Evolutionary conservation across 2,113 vertebrate species (phyloP), one percentile per base, ranked within the genome.

Genomic region (Atherinomorus stipes): DNA sequence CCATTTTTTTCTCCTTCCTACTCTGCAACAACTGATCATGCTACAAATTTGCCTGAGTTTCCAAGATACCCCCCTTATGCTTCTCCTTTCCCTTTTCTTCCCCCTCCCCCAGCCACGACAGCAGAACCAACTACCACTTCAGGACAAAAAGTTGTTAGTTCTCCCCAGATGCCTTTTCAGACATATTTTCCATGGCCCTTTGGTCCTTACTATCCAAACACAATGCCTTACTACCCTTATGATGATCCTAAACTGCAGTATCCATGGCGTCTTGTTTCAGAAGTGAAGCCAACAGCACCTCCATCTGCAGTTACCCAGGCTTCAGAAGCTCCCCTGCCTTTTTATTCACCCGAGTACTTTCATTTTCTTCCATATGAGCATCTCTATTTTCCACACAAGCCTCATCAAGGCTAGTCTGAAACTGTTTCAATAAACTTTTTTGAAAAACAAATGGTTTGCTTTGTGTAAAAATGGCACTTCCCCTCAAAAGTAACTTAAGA

Each of bases 381-480:
- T 28, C 0, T 56, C 4, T 15, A 38, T 13, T 28, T 56, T 31
- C n/a, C 19, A 10, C 16, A 57, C 1, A 21, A 15, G 23, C 7
- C 22, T 34, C 31, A 22, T 6, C 65, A 45, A 45, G 65, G 53
- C 15, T 49, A 47, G 28, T 4, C 26, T 51, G 28, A 49, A 64
- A 50, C 4, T 19, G 31, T 18, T 49, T 0, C 11, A 69, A 70
- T 60, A 51, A 70, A 70, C n/a, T 3, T 4, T 38, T 70, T 70
- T 38, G 58, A 58, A 23, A 19, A 69, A 51, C 38, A 1, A 16
- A 7, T 44, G 11, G 3, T 34, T 4, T 34, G 31, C 4, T 34
- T n/a, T n/a, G n/a, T n/a, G n/a, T n/a, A n/a, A n/a, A n/a, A n/a
- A n/a, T n/a, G n/a, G n/a, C n/a, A n/a, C n/a, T n/a, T n/a, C n/a